Evolutionary conservation across 2,888 invertebrate genomes (phyloP), one percentile per base, ranked within the genome.

Genomic region (Gastrophysa polygoni): DNA sequence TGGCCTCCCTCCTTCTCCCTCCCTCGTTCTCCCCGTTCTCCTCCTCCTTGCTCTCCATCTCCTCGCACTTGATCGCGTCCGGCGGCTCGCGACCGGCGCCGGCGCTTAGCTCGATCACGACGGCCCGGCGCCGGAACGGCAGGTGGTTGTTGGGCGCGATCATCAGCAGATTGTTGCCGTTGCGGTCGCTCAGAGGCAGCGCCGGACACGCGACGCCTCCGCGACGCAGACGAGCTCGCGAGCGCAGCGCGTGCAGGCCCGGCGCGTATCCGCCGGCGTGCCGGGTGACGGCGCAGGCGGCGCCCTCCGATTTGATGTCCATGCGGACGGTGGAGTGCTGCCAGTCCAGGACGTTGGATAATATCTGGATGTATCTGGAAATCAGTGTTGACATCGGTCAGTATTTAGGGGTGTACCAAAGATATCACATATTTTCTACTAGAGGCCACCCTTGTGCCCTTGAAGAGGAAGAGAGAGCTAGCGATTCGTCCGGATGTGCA

Each of bases 321-420:
- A 78, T 76, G 63, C 80, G 80, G 34, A 76, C 76, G 8, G 76
- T 72, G 14, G 70, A 65, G 67, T 85, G 91, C 82, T 96, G 96
- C 93, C 95, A 97, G 74, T 95, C 94, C 10, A 97, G 80, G 0
- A 97, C 93, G 76, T 90, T 91, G 64, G 89, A 90, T 20, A 97
- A 84, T 0, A 97, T 85, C 52, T 90, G 89, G 67, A 97, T 97
- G 81, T 98, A 98, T 75, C 91, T 91, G 79, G 48, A 73, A 76
- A 20, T 57, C 44, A 28, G 11, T 11, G 16, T n/a, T 21, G n/a
- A n/a, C n/a, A n/a, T n/a, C n/a, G n/a, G n/a, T n/a, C n/a, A n/a
- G n/a, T n/a, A n/a, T n/a, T n/a, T n/a, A n/a, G n/a, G n/a, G n/a
- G n/a, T n/a, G n/a, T n/a, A n/a, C n/a, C n/a, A n/a, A n/a, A n/a